These are phyloP conservation scores for Tachuris rubrigastra DNA, from an alignment of 2,113 vertebrate species.

Conservation along the genomic window DNA sequence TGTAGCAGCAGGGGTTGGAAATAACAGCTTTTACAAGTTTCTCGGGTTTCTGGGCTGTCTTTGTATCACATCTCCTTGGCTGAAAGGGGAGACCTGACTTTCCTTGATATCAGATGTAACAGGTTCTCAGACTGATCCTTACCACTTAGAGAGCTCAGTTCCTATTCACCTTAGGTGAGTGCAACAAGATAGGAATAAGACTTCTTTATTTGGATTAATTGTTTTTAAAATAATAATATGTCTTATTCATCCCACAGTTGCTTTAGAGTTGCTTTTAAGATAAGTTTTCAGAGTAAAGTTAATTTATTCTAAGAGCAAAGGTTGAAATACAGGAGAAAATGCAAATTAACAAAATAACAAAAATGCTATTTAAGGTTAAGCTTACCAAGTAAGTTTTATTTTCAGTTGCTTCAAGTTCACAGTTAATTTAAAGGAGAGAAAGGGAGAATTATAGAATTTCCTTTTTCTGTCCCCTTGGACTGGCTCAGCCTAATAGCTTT, in stretches of 20 bases:
- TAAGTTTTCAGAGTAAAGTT: not conserved
- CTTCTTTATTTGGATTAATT: not conserved
- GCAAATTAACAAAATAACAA: not conserved
- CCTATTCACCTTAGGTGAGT: not conserved
- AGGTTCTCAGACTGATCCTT: not conserved
- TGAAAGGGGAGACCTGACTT: conserved; percentile 13
- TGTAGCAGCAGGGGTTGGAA: not conserved
- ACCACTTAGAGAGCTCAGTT: not conserved
- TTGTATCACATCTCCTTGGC: not conserved
- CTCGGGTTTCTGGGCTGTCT: conserved; percentile 1
- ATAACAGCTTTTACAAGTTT: not conserved
- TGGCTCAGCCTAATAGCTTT: not conserved
- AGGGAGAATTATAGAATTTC: not conserved
- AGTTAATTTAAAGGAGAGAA: not conserved
- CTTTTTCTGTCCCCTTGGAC: not conserved
- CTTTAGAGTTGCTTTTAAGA: not conserved
- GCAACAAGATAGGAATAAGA: not conserved
- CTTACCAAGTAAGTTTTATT: not conserved
- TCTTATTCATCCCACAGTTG: not conserved
- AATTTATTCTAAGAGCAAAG: not conserved
- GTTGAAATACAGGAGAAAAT: not conserved
- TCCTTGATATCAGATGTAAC: not conserved
- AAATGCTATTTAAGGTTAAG: not conserved
- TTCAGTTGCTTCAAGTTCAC: not conserved
- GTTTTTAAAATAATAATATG: not conserved